These are phyloP conservation scores for Alethe castanea DNA, from an alignment of 2,113 vertebrate species.

Conservation along the genomic window DNA sequence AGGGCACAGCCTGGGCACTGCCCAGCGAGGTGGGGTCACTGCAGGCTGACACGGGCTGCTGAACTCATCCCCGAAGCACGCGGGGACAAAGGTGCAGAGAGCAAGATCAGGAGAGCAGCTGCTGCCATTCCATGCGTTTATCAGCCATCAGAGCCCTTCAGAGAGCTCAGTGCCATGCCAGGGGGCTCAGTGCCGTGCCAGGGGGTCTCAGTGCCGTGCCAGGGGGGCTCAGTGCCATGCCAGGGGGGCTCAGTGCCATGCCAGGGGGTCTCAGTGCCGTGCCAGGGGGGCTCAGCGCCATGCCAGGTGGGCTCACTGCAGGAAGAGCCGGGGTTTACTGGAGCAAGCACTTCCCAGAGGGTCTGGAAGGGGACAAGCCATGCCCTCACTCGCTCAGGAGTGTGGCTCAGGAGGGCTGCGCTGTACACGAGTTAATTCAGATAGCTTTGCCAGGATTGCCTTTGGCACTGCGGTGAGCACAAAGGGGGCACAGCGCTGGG, in stretches of 20 bases:
- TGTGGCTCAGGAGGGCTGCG: accelerated
- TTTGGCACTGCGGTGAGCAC: accelerated
- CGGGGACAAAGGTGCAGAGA: not conserved
- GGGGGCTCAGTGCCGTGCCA: too few species aligned
- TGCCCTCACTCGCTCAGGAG: accelerated
- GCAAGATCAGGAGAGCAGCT: not conserved
- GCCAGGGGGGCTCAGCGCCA: accelerated
- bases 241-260: too few species aligned
- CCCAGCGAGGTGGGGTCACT: accelerated
- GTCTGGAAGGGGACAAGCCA: accelerated
- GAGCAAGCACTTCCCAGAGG: accelerated
- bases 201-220: too few species aligned
- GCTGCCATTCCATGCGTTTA: not conserved
- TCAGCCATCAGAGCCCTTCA: not conserved
- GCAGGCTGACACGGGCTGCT: accelerated
- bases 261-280: too few species aligned
- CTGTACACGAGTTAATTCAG: accelerated
- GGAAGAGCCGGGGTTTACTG: accelerated
- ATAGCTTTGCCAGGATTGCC: accelerated
- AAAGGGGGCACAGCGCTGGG: not conserved
- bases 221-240: accelerated
- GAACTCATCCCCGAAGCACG: not conserved
- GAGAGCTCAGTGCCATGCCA: accelerated
- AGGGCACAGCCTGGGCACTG: not conserved
- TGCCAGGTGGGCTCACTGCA: not conserved